Evolutionary conservation across 2,797 vertebrate species (phyloP).

Genomic region (Calcarius lapponicus): DNA sequence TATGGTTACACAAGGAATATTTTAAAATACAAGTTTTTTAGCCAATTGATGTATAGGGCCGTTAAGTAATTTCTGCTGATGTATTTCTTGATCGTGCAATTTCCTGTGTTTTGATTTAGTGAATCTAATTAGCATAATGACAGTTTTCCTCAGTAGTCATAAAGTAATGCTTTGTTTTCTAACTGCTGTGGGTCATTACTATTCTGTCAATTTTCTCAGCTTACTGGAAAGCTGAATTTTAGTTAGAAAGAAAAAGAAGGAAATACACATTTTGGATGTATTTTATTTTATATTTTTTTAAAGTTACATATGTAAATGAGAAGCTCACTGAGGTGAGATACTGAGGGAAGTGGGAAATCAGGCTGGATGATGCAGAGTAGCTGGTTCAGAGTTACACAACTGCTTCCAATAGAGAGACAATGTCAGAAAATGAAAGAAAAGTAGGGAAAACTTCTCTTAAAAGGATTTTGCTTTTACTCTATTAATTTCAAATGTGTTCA

Average conservation of each 20-base stretch:
- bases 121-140: background rate
- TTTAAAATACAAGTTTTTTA: background rate
- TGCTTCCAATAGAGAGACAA: background rate
- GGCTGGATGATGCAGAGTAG: background rate
- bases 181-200: background rate
- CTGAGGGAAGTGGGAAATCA: background rate
- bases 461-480: background rate
- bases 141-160: background rate
- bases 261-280: background rate
- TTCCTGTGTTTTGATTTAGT: slow-evolving; percentile 37
- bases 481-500: background rate
- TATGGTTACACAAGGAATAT: background rate
- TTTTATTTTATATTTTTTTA: background rate
- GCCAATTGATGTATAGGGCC: background rate
- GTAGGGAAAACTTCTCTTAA: background rate
- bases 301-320: background rate
- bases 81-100: background rate
- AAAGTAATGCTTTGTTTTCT: slow-evolving; percentile 13
- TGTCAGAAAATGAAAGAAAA: background rate
- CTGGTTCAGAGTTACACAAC: background rate
- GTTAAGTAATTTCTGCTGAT: background rate
- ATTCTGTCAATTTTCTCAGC: background rate
- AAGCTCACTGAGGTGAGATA: background rate
- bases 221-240: background rate
- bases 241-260: background rate